Evolutionary conservation across 2,113 vertebrate species (phyloP).

Genomic region (Oceanites oceanicus): DNA sequence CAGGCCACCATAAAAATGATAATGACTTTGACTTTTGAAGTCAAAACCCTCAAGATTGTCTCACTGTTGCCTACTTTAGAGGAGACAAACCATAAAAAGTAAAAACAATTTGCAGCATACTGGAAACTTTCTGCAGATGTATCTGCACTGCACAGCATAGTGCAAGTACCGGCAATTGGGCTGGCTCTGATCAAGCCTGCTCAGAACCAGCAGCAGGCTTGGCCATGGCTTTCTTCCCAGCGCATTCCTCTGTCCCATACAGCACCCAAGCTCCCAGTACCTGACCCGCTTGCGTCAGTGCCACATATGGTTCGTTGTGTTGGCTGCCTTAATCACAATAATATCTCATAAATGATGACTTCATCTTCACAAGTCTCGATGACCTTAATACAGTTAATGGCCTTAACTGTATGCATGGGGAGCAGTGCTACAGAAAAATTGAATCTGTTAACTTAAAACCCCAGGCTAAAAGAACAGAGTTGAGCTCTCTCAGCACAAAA

Average conservation of each 20-base stretch:
- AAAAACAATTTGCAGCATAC: not conserved
- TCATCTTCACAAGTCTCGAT: not conserved
- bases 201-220: not conserved
- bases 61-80: not conserved
- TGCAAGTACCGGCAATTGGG: not conserved
- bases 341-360: not conserved
- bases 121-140: not conserved
- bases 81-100: not conserved
- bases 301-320: accelerated
- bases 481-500: not conserved
- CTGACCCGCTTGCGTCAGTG: not conserved
- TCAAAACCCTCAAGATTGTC: not conserved
- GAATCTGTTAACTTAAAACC: not conserved
- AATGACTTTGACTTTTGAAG: not conserved
- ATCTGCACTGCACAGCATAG: not conserved
- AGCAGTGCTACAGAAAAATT: not conserved
- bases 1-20: not conserved
- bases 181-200: not conserved
- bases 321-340: not conserved
- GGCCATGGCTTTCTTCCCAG: not conserved
- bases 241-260: not conserved
- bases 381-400: not conserved
- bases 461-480: not conserved
- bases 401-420: too few relatives aligned
- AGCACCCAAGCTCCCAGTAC: not conserved